Base-by-base conservation (phyloP, 2,888 invertebrate species). In the Sthenelais limicola region DNA sequence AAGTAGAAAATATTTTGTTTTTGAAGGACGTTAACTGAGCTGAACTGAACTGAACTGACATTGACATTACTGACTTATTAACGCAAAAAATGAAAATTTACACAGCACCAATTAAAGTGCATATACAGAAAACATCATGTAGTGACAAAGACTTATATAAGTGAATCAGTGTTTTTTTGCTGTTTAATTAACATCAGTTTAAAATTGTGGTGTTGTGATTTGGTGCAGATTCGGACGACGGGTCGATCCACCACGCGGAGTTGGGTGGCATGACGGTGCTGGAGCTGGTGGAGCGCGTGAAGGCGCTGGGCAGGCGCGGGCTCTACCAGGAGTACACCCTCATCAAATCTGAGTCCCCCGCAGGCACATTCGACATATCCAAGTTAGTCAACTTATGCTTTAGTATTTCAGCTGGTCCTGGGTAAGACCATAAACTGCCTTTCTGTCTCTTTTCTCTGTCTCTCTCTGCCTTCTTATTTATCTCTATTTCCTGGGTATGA, bases 301-400 rank as follows among this genome's bases (percentile, higher is more conserved):
- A 72, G 80, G 92, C 71, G 78, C 81, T 68, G 84, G 84, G 79
- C 80, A 84, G 76, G 80, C 83, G 77, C 68, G 97, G 96, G 15
- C 91, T 97, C 75, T 90, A 92, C 82, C 92, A 92, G 77, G 97
- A 97, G 89, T 98, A 97, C 90, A 91, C 93, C 52, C 94, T 94
- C 83, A 94, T 97, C 78, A 92, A 95, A 82, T 91, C 92, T 79
- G 91, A 94, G 82, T 93, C 94, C 78, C 94, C 95, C 38, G 91
- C 92, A 79, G 97, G 97, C 77, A 93, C 95, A 80, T 97, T 97
- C 89, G 92, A 92, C 81, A 92, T 93, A 85, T 94, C 96, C 84
- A 94, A 93, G 94, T 94, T 85, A 85, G 90, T 88, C n/a, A 30
- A 18, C 12, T n/a, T 38, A 15, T 38, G 5, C 21, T 43, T 12